Evolutionary conservation across 2,113 vertebrate species (phyloP).

Genomic region (Atlantisia rogersi): DNA sequence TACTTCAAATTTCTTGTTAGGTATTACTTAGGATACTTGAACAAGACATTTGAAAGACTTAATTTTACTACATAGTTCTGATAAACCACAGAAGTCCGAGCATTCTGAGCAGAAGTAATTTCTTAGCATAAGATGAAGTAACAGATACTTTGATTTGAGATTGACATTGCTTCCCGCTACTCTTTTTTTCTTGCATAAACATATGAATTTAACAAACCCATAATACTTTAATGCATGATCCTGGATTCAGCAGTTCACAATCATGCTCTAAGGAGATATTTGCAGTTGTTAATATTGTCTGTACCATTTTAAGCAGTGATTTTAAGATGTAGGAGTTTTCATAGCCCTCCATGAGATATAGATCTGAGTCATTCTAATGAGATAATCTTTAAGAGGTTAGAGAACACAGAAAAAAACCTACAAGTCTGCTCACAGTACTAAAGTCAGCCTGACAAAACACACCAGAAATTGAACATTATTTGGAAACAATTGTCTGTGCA

Average conservation of each 20-base stretch:
- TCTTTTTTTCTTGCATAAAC: background rate
- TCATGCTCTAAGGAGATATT: background rate
- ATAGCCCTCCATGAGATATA: background rate
- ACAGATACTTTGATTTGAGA: background rate
- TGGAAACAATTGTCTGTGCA: background rate
- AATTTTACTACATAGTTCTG: background rate
- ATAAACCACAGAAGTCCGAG: background rate
- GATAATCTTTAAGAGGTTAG: background rate
- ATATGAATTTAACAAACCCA: background rate
- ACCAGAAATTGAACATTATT: background rate
- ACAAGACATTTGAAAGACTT: background rate
- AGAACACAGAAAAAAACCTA: background rate
- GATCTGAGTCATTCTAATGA: background rate
- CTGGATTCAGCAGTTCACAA: background rate
- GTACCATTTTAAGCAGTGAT: background rate
- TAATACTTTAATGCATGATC: background rate
- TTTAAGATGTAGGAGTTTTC: background rate
- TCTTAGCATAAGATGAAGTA: background rate
- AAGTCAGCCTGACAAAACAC: background rate
- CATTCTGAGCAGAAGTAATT: background rate
- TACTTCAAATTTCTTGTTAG: background rate
- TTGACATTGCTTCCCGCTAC: background rate
- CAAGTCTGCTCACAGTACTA: background rate
- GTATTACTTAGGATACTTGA: background rate
- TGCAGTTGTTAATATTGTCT: background rate